Evolutionary conservation across 2,797 vertebrate genomes (phyloP), one percentile per base, ranked within the genome.

Genomic region (Champsocephalus gunnari): DNA sequence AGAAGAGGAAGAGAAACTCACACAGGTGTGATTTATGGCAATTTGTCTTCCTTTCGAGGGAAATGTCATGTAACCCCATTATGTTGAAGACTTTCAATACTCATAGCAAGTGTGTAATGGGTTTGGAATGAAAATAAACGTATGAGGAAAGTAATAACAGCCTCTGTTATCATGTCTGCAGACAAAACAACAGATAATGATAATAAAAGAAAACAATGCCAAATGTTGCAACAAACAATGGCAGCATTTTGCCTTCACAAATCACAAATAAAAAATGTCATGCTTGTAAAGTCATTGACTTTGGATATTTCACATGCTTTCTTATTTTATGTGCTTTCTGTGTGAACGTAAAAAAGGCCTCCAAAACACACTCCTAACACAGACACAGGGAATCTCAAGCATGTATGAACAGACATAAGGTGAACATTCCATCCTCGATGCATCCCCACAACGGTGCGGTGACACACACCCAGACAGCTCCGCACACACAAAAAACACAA

Each of bases 1-100:
- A 7, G 70, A 80, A 63, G 67, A 82, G 70, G 85, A 82, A 80
- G 66, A 65, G 17, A 66, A 44, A 69, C 73, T 44, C 56, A 41
- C 80, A 43, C 88, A 81, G 87, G 91, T 89, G 88, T 89, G 88
- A 90, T 91, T 91, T 91, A 91, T 92, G 72, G 89, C 80, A 58
- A 65, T 83, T 82, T 83, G 79, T 76, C 64, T 80, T 78, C 62
- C 66, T 70, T 82, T 75, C 66, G n/a, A 80, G 69, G 73, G 48
- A 81, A 74, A 83, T 79, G 86, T 90, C 86, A 21, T 21, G 21
- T 21, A 3, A 11, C 32, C 21, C 1, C 1, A 6, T 19, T 63
- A 66, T 41, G 13, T 3, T 47, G 58, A 55, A 65, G 68, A 56
- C 24, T 5, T 63, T 70, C 44, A 58, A 43, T 17, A 28, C 45